These are phyloP conservation scores for Actinopyga echinites DNA, from an alignment of 53 echinoderm and acorn worm genomes.

Conservation along the genomic window DNA sequence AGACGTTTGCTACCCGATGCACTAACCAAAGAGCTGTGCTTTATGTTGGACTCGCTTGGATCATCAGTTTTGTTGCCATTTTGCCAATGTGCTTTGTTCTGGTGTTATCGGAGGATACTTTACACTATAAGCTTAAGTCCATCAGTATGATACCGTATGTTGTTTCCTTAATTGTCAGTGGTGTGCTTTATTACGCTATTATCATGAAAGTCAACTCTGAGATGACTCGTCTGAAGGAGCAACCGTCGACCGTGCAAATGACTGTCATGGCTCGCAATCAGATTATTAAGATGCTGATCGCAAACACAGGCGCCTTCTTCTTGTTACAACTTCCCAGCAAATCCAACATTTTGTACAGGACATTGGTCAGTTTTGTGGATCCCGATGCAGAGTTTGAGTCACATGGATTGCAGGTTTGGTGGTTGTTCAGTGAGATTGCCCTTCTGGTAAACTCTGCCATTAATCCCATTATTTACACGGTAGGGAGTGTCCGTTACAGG, in stretches of 20 bases:
- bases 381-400: not conserved
- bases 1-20: not conserved
- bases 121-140: not conserved
- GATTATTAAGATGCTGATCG: slow-evolving; percentile 16
- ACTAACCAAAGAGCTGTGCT: not conserved
- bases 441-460: slow-evolving; percentile 8
- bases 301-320: slow-evolving; percentile 5
- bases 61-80: not conserved
- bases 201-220: not conserved
- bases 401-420: not conserved
- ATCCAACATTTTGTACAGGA: not conserved
- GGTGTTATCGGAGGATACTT: not conserved
- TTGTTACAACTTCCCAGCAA: not conserved
- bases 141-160: not conserved
- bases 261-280: not conserved
- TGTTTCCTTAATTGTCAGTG: not conserved
- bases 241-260: not conserved
- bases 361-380: not conserved
- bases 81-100: slow-evolving; percentile 1
- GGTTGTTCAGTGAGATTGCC: not conserved
- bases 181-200: not conserved
- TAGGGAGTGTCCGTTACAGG: not conserved
- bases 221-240: not conserved
- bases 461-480: slow-evolving; percentile 1
- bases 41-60: not conserved